Evolutionary conservation across 2,113 vertebrate genomes (phyloP), one percentile per base, ranked within the genome.

Genomic region (Sinocyclocheilus rhinocerous): DNA sequence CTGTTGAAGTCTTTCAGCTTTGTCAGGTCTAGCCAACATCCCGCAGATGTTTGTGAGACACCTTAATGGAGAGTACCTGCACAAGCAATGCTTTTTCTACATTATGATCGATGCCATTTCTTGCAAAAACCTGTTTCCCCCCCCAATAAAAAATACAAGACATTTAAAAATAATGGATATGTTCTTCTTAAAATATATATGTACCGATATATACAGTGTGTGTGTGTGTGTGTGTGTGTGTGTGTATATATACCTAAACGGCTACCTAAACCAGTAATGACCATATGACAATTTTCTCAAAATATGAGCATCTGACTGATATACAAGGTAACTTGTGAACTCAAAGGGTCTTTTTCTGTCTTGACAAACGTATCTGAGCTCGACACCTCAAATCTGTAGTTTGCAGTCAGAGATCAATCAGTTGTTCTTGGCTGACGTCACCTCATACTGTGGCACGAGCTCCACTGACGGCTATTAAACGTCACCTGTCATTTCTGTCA

Each of bases 1-100:
- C 91, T 92, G 91, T 90, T 57, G 76, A 88, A 73, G 81, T 89
- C 87, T 90, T 87, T 92, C 89, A 90, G 59, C 79, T 85, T 76
- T 87, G 78, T 82, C 83, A 82, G 79, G 77, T 84, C 84, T 88
- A 42, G 24, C 79, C 24, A 81, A 81, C 78, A 65, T 81, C 78
- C 57, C 8, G 36, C 55, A 81, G 67, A n/a, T 48, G 36, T 65
- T 61, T 26, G 72, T 16, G 13, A 67, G 81, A 76, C 20, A 24
- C 26, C 50, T 83, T 75, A 52, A 65, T 26, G 45, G 16, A 45
- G 57, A 45, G 45, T 48, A 11, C 45, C 45, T 48, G 45, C 45
- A 48, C 45, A 45, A 10, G 2, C 10, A 45, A 45, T 45, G 39
- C 39, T 39, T 39, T 39, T 39, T 39, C 39, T 39, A 39, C 39